A percentile compares a stretch with the other conserved stretches of the same genome.
Evolutionary conservation across 92 coral and sea anemone genomes (phyloP).

Genomic region (Porites cylindrica): DNA sequence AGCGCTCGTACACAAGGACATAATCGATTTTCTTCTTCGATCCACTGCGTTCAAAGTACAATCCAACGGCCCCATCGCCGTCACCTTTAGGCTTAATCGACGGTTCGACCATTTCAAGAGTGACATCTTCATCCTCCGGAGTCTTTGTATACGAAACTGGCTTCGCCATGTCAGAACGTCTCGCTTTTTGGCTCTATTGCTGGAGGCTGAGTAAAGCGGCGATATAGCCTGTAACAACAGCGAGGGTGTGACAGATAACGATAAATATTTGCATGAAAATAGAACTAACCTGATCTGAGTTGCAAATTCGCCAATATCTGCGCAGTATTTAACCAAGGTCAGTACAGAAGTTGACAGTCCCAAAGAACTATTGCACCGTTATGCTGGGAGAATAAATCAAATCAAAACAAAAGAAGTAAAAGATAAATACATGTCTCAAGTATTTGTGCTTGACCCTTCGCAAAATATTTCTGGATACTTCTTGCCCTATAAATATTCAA

Average conservation of each 20-base stretch:
- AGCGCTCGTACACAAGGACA: constrained; percentile 77
- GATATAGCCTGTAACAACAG: neutral
- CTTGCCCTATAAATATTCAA: constrained; percentile 8
- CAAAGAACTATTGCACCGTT: neutral
- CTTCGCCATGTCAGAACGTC: constrained; percentile 29
- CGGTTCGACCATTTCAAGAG: constrained; percentile 52
- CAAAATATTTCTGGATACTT: constrained; percentile 7
- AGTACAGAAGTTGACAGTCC: neutral
- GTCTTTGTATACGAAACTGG: constrained; percentile 35
- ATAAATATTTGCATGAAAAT: constrained; percentile 23
- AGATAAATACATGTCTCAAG: neutral
- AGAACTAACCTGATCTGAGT: constrained; percentile 8
- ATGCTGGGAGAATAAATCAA: too few relatives aligned
- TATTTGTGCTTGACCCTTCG: neutral
- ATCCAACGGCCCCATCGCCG: neutral
- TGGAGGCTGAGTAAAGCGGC: neutral
- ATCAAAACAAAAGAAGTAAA: neutral
- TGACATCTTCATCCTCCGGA: constrained; percentile 12
- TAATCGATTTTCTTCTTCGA: constrained; percentile 62
- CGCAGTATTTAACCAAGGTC: neutral
- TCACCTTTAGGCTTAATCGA: neutral
- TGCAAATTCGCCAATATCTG: neutral
- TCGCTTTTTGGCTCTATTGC: neutral
- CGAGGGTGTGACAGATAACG: constrained; percentile 23
- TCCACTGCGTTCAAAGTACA: constrained; percentile 4